phyloP scores from a whole-genome alignment of 2,888 invertebrate species.

The Diaphora mendica region DNA sequence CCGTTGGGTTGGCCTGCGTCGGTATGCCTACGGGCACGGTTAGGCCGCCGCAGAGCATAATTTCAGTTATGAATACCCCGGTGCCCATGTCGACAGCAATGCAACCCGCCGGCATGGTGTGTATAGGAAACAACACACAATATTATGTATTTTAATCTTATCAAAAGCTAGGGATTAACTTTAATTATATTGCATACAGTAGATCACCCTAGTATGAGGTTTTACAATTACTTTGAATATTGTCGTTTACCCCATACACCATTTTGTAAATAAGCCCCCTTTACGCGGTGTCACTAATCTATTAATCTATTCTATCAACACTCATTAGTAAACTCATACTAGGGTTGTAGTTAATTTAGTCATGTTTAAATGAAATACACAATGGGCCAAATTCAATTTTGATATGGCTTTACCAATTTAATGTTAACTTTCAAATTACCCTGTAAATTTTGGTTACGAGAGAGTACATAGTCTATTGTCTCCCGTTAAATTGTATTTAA shows the following conservation, averaged over 20 bases:
- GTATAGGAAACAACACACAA: neutral
- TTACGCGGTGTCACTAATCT: neutral
- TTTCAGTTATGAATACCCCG: too few relatives aligned
- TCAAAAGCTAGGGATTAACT: constrained; percentile 1
- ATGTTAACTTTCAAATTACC: constrained; percentile 17
- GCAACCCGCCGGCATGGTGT: too few relatives aligned
- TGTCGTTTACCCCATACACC: neutral
- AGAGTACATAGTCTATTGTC: neutral
- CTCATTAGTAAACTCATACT: neutral
- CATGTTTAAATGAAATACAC: neutral
- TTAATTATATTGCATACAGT: neutral
- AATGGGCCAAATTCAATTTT: neutral
- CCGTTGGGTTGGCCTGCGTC: too few relatives aligned
- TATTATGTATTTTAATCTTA: constrained; percentile 2
- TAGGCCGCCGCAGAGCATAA: too few relatives aligned
- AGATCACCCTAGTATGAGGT: neutral
- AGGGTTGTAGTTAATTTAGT: neutral
- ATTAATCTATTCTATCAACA: neutral
- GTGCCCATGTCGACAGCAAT: too few relatives aligned
- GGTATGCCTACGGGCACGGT: too few relatives aligned
- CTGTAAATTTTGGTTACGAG: constrained; percentile 15
- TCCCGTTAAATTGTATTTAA: neutral
- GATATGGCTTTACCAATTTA: constrained; percentile 8
- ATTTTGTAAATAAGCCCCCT: neutral
- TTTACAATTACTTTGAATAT: neutral